phyloP scores from a whole-genome alignment of 1,140 invertebrate species.

The Eciton burchellii region DNA sequence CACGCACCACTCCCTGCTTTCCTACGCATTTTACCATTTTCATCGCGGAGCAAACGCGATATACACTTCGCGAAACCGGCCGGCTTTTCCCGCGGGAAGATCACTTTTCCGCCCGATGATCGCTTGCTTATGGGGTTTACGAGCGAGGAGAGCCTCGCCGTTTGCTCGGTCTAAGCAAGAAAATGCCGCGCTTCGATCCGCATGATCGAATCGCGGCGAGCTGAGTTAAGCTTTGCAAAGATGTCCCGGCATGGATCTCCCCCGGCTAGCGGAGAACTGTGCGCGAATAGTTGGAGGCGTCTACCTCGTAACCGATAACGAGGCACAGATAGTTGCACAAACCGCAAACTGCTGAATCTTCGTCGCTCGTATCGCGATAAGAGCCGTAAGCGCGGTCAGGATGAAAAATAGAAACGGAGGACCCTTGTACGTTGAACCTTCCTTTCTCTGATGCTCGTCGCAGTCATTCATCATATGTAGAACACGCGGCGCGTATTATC shows the following conservation, averaged over 20 bases:
- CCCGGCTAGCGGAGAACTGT: neutral
- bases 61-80: slow-evolving; percentile 29
- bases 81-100: neutral
- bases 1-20: slow-evolving; percentile 77
- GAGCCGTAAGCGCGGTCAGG: neutral
- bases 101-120: neutral
- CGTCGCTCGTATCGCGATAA: neutral
- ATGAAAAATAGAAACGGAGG: slow-evolving; percentile 20
- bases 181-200: neutral
- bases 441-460: slow-evolving; percentile 8
- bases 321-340: neutral
- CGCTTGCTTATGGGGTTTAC: too few relatives aligned
- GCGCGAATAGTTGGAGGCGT: too few relatives aligned
- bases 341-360: neutral
- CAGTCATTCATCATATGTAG: slow-evolving; percentile 51
- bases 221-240: too few relatives aligned
- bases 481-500: slow-evolving; percentile 45
- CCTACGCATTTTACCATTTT: slow-evolving; percentile 76
- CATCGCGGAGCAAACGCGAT: slow-evolving; percentile 53
- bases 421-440: slow-evolving; percentile 38
- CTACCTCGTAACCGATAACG: neutral
- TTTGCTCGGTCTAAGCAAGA: neutral
- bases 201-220: too few relatives aligned
- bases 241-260: neutral
- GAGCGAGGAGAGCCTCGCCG: too few relatives aligned